Conservation (phyloP, 2,888 invertebrate genomes). For the Apodemia zela region DNA sequence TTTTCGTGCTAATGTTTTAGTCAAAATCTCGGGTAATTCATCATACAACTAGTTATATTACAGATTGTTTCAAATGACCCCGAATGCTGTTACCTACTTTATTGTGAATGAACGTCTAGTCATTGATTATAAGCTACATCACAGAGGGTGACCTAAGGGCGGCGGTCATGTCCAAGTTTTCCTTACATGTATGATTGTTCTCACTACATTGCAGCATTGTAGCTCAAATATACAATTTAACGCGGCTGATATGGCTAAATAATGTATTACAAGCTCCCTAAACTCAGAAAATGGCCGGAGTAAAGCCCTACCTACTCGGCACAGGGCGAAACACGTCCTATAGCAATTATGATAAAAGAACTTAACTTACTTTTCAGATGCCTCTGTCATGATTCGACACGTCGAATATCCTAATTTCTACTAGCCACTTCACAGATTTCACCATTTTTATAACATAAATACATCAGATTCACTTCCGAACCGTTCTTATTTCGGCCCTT, state of each 20-base stretch:
- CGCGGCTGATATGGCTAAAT: slow-evolving; percentile 41
- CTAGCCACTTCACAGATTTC: slow-evolving; percentile 89
- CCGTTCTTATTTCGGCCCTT: slow-evolving; percentile 77
- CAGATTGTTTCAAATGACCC: slow-evolving; percentile 65
- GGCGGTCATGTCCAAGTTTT: slow-evolving; percentile 54
- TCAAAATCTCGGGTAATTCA: slow-evolving; percentile 19
- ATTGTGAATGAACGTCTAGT: slow-evolving; percentile 74
- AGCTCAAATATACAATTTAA: slow-evolving; percentile 31
- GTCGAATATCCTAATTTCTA: slow-evolving; percentile 91
- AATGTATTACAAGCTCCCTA: slow-evolving; percentile 47
- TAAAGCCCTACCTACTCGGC: slow-evolving; percentile 64
- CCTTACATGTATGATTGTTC: slow-evolving; percentile 35
- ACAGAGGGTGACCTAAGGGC: slow-evolving; percentile 64
- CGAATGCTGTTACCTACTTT: slow-evolving; percentile 63
- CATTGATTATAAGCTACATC: slow-evolving; percentile 68
- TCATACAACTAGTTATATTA: slow-evolving; percentile 22
- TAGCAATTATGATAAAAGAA: slow-evolving; percentile 55
- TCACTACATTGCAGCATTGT: slow-evolving; percentile 22
- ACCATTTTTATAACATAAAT: slow-evolving; percentile 91
- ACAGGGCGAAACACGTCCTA: slow-evolving; percentile 58
- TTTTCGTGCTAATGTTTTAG: slow-evolving; percentile 17
- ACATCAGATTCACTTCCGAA: slow-evolving; percentile 82
- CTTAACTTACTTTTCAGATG: slow-evolving; percentile 92
- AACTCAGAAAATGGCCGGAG: slow-evolving; percentile 75
- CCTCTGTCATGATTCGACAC: slow-evolving; percentile 94